Evolutionary conservation across 2,888 invertebrate species (phyloP).

Genomic region (Drosophila algonquin): DNA sequence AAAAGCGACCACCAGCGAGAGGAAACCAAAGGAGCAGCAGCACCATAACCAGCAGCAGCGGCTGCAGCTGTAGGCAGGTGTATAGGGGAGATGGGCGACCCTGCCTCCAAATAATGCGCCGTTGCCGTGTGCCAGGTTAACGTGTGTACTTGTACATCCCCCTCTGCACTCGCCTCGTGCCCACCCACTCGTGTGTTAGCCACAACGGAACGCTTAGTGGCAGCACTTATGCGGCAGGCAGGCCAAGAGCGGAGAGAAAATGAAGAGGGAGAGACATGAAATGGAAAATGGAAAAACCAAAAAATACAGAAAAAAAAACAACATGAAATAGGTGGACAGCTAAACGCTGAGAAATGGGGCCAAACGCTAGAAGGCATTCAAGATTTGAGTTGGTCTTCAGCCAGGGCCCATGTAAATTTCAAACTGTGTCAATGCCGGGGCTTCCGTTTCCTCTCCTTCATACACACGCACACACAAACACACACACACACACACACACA

Average conservation of each 20-base stretch:
- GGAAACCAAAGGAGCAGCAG: slow-evolving; percentile 28
- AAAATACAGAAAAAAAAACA: slow-evolving; percentile 50
- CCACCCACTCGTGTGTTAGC: slow-evolving; percentile 17
- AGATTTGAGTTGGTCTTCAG: slow-evolving; percentile 43
- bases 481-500: slow-evolving; percentile 3
- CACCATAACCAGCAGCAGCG: slow-evolving; percentile 16
- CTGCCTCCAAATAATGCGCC: slow-evolving; percentile 55
- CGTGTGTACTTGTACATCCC: slow-evolving; percentile 34
- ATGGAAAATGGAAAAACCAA: slow-evolving; percentile 32
- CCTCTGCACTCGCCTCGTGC: neutral
- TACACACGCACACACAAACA: slow-evolving; percentile 18
- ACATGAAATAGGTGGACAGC: slow-evolving; percentile 74
- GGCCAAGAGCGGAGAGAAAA: slow-evolving; percentile 1
- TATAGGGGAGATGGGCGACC: slow-evolving; percentile 9
- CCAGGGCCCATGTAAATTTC: slow-evolving; percentile 59
- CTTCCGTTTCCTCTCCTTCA: slow-evolving; percentile 71
- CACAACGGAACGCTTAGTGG: slow-evolving; percentile 67
- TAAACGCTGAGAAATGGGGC: slow-evolving; percentile 56
- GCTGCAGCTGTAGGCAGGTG: slow-evolving; percentile 14
- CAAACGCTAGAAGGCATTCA: slow-evolving; percentile 50
- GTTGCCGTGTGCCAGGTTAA: slow-evolving; percentile 55
- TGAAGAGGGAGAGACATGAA: slow-evolving; percentile 57
- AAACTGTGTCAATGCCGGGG: slow-evolving; percentile 81
- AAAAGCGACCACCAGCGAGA: slow-evolving; percentile 57
- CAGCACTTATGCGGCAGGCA: slow-evolving; percentile 56